Conservation (phyloP, 2,113 vertebrate genomes). For the Pelecanus crispus region DNA sequence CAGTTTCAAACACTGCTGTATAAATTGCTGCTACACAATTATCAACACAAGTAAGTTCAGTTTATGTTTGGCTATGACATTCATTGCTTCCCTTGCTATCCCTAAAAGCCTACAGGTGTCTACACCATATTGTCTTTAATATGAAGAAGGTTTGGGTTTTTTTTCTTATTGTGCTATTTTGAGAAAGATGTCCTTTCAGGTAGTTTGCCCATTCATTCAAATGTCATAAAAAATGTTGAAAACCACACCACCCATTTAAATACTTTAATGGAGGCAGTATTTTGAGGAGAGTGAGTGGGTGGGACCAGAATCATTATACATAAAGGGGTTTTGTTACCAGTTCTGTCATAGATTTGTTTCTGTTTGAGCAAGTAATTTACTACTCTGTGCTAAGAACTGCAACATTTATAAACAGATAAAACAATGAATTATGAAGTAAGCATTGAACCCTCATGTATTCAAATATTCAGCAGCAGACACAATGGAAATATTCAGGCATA, state of each 20-base stretch:
- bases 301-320: not conserved
- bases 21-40: not conserved
- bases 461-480: not conserved
- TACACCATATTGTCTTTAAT: not conserved
- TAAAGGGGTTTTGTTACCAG: not conserved
- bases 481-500: not conserved
- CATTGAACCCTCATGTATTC: not conserved
- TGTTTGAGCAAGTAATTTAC: not conserved
- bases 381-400: not conserved
- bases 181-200: not conserved
- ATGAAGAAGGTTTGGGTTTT: not conserved
- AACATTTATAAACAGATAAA: not conserved
- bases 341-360: not conserved
- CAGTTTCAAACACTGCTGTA: not conserved
- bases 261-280: not conserved
- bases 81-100: not conserved
- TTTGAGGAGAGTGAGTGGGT: not conserved
- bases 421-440: not conserved
- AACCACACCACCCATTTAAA: not conserved
- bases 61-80: not conserved
- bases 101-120: not conserved
- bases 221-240: not conserved
- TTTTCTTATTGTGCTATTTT: not conserved
- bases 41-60: not conserved
- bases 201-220: not conserved